phyloP scores from a whole-genome alignment of 2,888 invertebrate species.

The Tigriopus californicus region DNA sequence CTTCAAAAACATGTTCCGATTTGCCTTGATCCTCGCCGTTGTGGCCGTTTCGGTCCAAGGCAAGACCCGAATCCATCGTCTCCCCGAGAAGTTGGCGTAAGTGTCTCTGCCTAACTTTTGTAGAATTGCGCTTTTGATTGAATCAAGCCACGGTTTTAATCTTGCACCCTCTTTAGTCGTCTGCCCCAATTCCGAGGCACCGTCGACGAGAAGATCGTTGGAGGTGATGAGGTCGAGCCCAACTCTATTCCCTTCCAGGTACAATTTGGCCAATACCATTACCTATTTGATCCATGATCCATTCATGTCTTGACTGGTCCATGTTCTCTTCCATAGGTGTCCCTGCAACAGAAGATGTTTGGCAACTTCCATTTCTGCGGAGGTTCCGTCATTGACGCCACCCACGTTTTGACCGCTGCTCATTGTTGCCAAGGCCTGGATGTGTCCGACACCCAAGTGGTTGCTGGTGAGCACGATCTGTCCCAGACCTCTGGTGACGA shows the following conservation, averaged over 20 bases:
- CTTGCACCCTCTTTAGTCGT: too few relatives aligned
- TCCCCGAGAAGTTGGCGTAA: too few relatives aligned
- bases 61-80: too few relatives aligned
- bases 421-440: slow-evolving; percentile 1
- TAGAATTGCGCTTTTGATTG: too few relatives aligned
- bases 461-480: slow-evolving; percentile 8
- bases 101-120: too few relatives aligned
- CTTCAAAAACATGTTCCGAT: too few relatives aligned
- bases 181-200: not conserved
- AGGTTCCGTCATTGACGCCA: not conserved
- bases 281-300: too few relatives aligned
- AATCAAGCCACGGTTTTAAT: too few relatives aligned
- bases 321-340: too few relatives aligned
- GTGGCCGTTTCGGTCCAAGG: too few relatives aligned
- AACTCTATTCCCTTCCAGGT: slow-evolving; percentile 7
- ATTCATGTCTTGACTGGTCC: too few relatives aligned
- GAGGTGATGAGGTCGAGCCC: slow-evolving; percentile 1
- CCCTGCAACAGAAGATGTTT: not conserved
- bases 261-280: not conserved
- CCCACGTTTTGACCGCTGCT: slow-evolving; percentile 1
- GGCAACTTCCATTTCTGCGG: slow-evolving; percentile 10
- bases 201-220: not conserved
- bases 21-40: too few relatives aligned
- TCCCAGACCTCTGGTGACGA: not conserved
- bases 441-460: not conserved